Evolutionary conservation across 2,113 vertebrate genomes (phyloP).

Genomic region (Daubentonia madagascariensis): DNA sequence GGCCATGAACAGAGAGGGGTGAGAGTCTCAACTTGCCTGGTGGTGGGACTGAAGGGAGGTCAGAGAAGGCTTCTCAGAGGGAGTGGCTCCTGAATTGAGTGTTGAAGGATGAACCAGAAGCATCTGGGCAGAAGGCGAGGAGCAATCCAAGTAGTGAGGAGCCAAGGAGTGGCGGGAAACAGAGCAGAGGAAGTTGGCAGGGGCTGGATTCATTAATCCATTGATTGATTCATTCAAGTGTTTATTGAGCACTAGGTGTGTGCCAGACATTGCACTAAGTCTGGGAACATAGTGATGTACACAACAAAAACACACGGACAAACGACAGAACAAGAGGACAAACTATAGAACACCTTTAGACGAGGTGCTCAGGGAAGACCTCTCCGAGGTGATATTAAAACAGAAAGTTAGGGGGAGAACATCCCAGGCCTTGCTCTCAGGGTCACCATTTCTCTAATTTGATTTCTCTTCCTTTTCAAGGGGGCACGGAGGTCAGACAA

Average conservation of each 20-base stretch:
- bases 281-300: background rate
- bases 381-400: background rate
- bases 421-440: background rate
- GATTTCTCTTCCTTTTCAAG: slow-evolving; percentile 23
- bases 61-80: background rate
- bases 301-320: background rate
- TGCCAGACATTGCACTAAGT: background rate
- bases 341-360: background rate
- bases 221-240: background rate
- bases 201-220: background rate
- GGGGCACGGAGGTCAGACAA: background rate
- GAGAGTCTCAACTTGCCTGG: background rate
- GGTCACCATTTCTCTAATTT: background rate
- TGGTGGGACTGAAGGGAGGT: background rate
- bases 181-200: background rate
- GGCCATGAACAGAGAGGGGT: background rate
- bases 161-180: background rate
- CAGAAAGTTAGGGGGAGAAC: background rate
- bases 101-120: background rate
- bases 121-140: background rate
- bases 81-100: background rate
- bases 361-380: background rate
- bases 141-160: background rate
- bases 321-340: slow-evolving; percentile 9
- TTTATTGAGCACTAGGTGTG: background rate